Conservation (phyloP, 2,113 vertebrate species). For the Lanius collurio region DNA sequence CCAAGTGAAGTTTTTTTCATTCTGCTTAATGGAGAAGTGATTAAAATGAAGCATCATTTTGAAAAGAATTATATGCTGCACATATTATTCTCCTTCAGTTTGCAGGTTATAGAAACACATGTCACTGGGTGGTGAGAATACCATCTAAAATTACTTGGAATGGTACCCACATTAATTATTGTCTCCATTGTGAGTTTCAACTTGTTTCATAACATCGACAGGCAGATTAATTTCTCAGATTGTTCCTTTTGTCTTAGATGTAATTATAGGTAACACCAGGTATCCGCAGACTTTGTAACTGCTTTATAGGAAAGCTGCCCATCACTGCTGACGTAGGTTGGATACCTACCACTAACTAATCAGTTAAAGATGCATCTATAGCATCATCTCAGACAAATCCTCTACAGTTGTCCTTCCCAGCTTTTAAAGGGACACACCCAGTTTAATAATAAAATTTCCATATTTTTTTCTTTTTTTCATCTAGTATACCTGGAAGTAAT, state of each 20-base stretch:
- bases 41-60: not conserved
- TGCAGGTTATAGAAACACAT: not conserved
- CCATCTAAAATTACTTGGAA: constrained; percentile 1
- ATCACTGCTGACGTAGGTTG: not conserved
- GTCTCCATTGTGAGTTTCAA: not conserved
- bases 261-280: constrained; percentile 29
- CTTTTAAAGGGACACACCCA: not conserved
- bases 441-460: not conserved
- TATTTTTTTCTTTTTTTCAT: not conserved
- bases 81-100: not conserved
- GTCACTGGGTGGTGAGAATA: not conserved
- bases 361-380: not conserved
- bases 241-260: constrained; percentile 6
- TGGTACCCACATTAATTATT: constrained; percentile 14
- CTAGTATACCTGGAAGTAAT: not conserved
- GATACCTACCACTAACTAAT: not conserved
- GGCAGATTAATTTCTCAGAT: not conserved
- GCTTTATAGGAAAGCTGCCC: constrained; percentile 38
- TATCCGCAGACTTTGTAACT: not conserved
- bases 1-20: not conserved
- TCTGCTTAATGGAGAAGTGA: not conserved
- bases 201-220: not conserved
- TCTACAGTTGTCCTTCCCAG: not conserved
- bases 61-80: not conserved
- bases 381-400: not conserved